Evolutionary conservation across 2,797 vertebrate genomes (phyloP), one percentile per base, ranked within the genome.

Genomic region (Aldrovandia affinis): DNA sequence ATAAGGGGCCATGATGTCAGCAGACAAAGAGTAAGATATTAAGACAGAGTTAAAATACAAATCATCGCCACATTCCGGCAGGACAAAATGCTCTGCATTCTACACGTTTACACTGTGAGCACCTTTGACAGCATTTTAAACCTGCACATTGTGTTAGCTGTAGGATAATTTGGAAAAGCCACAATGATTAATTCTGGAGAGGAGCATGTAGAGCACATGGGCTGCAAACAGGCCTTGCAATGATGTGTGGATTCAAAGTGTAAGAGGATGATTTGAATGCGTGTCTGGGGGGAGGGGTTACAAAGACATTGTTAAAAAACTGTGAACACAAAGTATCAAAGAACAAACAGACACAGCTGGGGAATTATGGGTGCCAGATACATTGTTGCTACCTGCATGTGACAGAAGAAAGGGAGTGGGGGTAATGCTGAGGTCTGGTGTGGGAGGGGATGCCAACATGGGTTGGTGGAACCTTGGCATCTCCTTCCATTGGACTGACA

Each of bases 401-500:
- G 84, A 81, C 81, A 55, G 44, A n/a, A 18, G 86, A 25, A 28
- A 22, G 55, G 25, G 61, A 28, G 63, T 54, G 59, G 33, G 54
- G 47, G n/a, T 55, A 54, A 73, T 55, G 85, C 22, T 78, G 83
- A 42, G 15, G n/a, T 70, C 52, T 68, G 4, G 68, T 25, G 54
- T 65, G 83, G 75, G 9, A 78, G 80, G 28, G 5, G 57, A 90
- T 92, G 94, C 86, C 91, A 70, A 92, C 90, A 87, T 90, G 90
- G 83, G 87, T 84, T 80, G 90, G 83, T 90, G 94, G 82, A 84
- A 87, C 57, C n/a, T 54, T 81, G 65, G 83, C 85, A 91, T 92
- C 92, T 89, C 92, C 94, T 89, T 95, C 94, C 94, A 94, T 95
- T 70, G 90, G 90, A 89, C 88, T 89, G 88, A 91, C 89, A 89